Conservation (phyloP, 2,113 vertebrate species). For the Gasterosteus aculeatus region DNA sequence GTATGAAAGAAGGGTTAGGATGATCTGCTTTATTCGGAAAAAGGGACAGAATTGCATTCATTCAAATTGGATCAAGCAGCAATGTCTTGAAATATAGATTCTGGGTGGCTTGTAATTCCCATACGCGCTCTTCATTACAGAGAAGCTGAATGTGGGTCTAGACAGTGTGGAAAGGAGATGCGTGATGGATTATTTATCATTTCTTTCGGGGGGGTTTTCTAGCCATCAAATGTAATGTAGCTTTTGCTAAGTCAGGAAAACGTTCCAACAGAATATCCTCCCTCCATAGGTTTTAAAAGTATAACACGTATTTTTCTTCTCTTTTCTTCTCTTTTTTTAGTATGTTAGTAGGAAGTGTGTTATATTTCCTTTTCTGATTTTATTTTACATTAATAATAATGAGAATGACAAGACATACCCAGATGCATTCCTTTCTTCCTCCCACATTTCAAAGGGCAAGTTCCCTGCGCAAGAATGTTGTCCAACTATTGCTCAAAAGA, state of each 20-base stretch:
- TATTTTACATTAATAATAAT: background rate
- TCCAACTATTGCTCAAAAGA: background rate
- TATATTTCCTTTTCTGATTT: background rate
- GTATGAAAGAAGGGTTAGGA: background rate
- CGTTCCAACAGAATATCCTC: background rate
- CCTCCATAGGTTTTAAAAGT: background rate
- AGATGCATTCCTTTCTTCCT: too few species aligned
- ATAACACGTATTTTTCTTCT: conserved; percentile 7
- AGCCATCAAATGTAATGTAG: background rate
- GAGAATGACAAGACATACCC: background rate
- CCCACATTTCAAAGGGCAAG: background rate
- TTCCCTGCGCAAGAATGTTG: background rate
- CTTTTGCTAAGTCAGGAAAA: background rate
- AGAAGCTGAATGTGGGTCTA: background rate
- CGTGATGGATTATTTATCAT: background rate
- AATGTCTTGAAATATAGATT: background rate
- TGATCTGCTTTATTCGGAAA: background rate
- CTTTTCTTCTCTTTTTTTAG: background rate
- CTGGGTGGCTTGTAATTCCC: background rate
- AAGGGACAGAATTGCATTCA: background rate
- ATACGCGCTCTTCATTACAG: background rate
- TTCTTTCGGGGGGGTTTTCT: background rate
- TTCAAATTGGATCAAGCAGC: background rate
- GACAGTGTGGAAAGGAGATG: background rate
- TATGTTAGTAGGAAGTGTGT: background rate